Conservation (phyloP, 1,140 invertebrate genomes). For the Anastrepha ludens region DNA sequence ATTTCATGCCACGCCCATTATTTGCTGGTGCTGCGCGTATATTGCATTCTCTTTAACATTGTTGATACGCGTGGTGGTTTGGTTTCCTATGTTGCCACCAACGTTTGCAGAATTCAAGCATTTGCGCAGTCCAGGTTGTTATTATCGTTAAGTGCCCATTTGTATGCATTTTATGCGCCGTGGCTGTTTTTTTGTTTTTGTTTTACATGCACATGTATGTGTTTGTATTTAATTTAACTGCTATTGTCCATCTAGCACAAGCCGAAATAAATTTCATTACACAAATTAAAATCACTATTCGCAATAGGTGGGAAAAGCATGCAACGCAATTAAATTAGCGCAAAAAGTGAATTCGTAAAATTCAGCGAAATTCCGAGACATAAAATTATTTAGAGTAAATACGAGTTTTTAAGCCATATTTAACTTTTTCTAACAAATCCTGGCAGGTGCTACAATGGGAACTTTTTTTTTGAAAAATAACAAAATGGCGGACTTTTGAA, state of each 20-base stretch:
- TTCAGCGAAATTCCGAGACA: too few species aligned
- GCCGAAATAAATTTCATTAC: not conserved
- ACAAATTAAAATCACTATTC: not conserved
- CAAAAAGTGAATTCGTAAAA: too few species aligned
- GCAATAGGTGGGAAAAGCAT: not conserved
- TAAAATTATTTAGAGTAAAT: too few species aligned
- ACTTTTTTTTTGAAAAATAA: too few species aligned
- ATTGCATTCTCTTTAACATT: not conserved
- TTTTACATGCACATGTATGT: not conserved
- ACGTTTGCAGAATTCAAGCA: not conserved
- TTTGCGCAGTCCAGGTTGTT: not conserved
- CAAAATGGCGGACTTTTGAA: too few species aligned
- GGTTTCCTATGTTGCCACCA: not conserved
- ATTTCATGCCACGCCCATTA: not conserved
- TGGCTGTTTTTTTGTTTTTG: not conserved
- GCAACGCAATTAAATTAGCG: too few species aligned
- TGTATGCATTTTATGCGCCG: not conserved
- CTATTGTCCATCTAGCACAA: not conserved
- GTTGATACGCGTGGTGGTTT: not conserved
- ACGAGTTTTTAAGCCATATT: too few species aligned
- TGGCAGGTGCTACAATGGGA: too few species aligned
- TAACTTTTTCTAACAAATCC: too few species aligned
- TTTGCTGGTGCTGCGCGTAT: not conserved
- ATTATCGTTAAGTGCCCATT: slow-evolving; percentile 24
- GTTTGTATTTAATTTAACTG: not conserved